A percentile compares a stretch with the other conserved stretches of the same genome.
phyloP scores from a whole-genome alignment of 1,140 invertebrate species.

The Zaprionus gabonicus region DNA sequence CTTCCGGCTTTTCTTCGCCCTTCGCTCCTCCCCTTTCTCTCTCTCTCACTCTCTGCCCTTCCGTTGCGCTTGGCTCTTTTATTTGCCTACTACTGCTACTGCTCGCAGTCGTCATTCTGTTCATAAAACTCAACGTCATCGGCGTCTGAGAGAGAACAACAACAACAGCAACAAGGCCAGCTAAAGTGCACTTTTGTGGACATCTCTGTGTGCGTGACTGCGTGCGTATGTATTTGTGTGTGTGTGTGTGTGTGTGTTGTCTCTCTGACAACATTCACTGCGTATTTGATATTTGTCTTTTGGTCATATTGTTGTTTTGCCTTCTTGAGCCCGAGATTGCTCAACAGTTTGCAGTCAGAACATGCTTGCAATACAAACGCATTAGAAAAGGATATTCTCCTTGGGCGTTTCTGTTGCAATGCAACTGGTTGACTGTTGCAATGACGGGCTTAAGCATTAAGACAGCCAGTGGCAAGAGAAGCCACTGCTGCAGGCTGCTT shows the following conservation, averaged over 20 bases:
- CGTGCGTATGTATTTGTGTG: slow-evolving; percentile 4
- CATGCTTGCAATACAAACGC: slow-evolving; percentile 46
- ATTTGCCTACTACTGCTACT: slow-evolving; percentile 53
- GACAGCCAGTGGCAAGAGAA: neutral
- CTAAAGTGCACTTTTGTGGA: slow-evolving; percentile 77
- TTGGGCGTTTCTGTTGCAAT: slow-evolving; percentile 9
- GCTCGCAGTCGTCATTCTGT: slow-evolving; percentile 65
- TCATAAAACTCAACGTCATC: slow-evolving; percentile 77
- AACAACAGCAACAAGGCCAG: slow-evolving; percentile 33
- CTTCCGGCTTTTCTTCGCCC: neutral
- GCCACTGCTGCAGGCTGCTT: neutral
- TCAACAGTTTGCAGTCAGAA: slow-evolving; percentile 16
- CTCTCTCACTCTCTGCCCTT: slow-evolving; percentile 7
- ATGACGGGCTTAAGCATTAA: neutral
- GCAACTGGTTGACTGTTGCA: slow-evolving; percentile 40
- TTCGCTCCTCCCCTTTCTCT: neutral
- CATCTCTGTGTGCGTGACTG: slow-evolving; percentile 63
- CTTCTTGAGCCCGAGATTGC: slow-evolving; percentile 33
- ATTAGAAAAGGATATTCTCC: slow-evolving; percentile 32
- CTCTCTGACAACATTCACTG: slow-evolving; percentile 39
- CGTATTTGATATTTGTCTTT: slow-evolving; percentile 60
- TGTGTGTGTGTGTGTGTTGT: slow-evolving; percentile 22
- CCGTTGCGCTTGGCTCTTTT: slow-evolving; percentile 39
- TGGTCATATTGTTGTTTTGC: slow-evolving; percentile 56
- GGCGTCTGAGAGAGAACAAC: slow-evolving; percentile 53